Evolutionary conservation across 1,140 invertebrate species (phyloP), one percentile per base, ranked within the genome.

Genomic region (Leptinotarsa defecta): DNA sequence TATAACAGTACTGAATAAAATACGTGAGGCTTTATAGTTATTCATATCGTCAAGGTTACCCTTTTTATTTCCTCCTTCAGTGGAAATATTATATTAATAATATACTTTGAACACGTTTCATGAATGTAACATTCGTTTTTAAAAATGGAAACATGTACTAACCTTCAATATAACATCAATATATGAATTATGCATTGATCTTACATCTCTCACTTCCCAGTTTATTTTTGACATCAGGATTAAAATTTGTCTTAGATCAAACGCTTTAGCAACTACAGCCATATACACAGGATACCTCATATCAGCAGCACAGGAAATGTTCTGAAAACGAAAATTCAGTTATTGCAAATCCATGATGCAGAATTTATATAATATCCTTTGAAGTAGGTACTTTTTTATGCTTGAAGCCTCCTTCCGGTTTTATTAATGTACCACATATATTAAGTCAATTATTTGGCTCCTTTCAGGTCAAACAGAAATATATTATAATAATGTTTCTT

Each of bases 151-250:
- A 57, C 17, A n/a, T 57, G 8, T 57, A 82, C 86, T 84, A 86
- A 91, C 91, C 79, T 90, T 83, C 75, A 92, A 85, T 74, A 94
- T 86, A 78, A 91, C 88, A 82, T 95, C 93, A 20, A 95, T 92
- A 86, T 99, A 99, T 13, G 88, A 86, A 83, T 94, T 98, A 84
- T 99, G 98, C 81, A 98, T 95, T 24, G 95, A 96, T 88, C 96
- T 96, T 0, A 99, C 95, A 83, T 98, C 96, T 84, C 92, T 93
- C 0, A 99, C 91, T 85, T 99, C 96, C 98, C 98, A 99, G 85
- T 96, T 94, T 3, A 98, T 96, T 87, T 93, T 94, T 4, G 90
- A 91, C 92, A 99, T 98, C n/a, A 91, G 88, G 67, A 90, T 88
- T 11, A 98, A 86, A 69, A 96, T 91, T 52, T 91, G 88, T 63